Evolutionary conservation across 2,888 invertebrate species (phyloP).

Genomic region (Noctua janthe): DNA sequence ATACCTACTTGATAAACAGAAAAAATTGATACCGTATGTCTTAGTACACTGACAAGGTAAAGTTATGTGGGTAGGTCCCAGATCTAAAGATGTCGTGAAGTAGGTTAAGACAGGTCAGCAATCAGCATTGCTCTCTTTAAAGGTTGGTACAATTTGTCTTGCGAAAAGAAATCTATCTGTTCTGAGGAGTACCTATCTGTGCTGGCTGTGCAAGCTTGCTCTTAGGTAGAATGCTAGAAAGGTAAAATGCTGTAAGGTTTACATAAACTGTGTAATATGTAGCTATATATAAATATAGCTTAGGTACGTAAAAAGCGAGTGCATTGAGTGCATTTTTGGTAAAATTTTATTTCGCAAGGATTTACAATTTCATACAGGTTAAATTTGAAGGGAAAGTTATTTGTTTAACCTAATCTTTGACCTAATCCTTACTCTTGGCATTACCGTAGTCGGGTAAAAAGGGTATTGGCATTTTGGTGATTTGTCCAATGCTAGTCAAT

Average conservation of each 20-base stretch:
- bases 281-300: background rate
- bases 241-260: background rate
- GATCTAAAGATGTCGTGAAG: too few relatives aligned
- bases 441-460: background rate
- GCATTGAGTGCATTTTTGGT: background rate
- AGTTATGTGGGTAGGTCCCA: too few relatives aligned
- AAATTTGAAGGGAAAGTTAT: background rate
- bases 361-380: background rate
- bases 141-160: background rate
- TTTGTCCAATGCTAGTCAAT: slow-evolving; percentile 5
- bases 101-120: too few relatives aligned
- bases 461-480: background rate
- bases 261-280: background rate
- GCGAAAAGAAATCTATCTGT: background rate
- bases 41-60: too few relatives aligned
- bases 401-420: background rate
- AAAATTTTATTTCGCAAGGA: background rate
- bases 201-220: background rate
- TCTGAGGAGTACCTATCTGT: too few relatives aligned
- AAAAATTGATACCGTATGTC: too few relatives aligned
- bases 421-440: background rate
- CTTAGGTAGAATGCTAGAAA: background rate
- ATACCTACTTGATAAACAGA: too few relatives aligned
- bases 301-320: background rate
- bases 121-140: background rate